Conservation (phyloP, 2,797 vertebrate genomes). For the Antennarius maculatus region DNA sequence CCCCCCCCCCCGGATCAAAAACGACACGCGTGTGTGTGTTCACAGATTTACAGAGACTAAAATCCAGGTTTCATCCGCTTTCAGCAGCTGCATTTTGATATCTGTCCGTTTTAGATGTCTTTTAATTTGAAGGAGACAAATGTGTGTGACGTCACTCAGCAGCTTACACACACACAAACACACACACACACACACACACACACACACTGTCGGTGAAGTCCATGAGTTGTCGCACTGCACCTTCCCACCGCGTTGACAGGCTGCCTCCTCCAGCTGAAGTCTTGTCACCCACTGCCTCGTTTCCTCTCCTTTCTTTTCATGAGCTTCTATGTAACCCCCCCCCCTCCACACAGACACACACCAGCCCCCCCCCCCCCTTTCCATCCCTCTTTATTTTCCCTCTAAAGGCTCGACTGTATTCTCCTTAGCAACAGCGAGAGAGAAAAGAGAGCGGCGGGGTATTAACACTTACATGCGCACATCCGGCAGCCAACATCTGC, state of each 20-base stretch:
- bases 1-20: neutral
- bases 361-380: slow-evolving; percentile 4
- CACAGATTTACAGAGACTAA: too few species aligned
- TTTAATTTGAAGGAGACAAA: slow-evolving; percentile 33
- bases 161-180: slow-evolving; percentile 15
- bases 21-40: neutral
- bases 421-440: slow-evolving; percentile 79
- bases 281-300: slow-evolving; percentile 63
- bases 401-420: slow-evolving; percentile 60
- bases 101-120: neutral
- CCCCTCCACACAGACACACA: neutral
- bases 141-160: slow-evolving; percentile 29
- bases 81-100: too few species aligned
- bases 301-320: slow-evolving; percentile 66
- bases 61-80: too few species aligned
- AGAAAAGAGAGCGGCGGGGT: slow-evolving; percentile 47
- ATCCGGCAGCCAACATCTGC: slow-evolving; percentile 74
- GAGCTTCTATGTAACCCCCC: slow-evolving; percentile 46
- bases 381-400: neutral
- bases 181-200: slow-evolving; percentile 1
- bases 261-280: slow-evolving; percentile 58
- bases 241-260: slow-evolving; percentile 57
- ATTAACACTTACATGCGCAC: slow-evolving; percentile 63
- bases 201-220: slow-evolving; percentile 30
- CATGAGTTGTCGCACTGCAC: slow-evolving; percentile 41